These are phyloP conservation scores for Mamestra configurata DNA, from an alignment of 1,140 invertebrate genomes.

Conservation along the genomic window DNA sequence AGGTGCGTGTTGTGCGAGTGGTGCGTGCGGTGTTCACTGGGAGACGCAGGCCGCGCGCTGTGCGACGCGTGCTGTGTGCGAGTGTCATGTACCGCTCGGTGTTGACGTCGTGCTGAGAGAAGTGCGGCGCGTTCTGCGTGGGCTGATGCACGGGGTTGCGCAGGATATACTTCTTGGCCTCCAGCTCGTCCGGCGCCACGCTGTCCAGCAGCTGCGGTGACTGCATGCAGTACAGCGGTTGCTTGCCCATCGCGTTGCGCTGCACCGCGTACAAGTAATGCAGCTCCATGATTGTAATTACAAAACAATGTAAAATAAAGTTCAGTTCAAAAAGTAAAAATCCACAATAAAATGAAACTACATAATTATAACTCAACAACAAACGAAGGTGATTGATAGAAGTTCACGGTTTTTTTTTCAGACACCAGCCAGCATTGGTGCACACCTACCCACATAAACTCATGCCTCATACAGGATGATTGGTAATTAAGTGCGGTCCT, in stretches of 20 bases:
- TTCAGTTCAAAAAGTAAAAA: neutral
- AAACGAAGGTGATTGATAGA: no score
- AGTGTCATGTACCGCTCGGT: slow-evolving; percentile 73
- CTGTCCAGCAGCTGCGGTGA: slow-evolving; percentile 92
- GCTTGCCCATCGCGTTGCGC: slow-evolving; percentile 91
- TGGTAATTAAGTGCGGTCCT: no score
- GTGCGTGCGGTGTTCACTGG: no score
- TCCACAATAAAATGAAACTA: neutral
- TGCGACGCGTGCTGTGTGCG: neutral
- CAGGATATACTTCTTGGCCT: slow-evolving; percentile 91
- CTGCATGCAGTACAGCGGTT: slow-evolving; percentile 92
- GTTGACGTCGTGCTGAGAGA: slow-evolving; percentile 89
- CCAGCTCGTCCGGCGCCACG: slow-evolving; percentile 90
- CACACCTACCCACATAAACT: no score
- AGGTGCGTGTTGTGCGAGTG: neutral
- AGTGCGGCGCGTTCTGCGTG: slow-evolving; percentile 90
- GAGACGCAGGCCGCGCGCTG: no score
- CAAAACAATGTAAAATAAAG: neutral
- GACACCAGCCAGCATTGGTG: no score
- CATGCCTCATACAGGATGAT: no score
- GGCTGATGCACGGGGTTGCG: slow-evolving; percentile 91
- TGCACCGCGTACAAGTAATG: slow-evolving; percentile 90
- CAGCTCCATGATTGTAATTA: slow-evolving; percentile 25
- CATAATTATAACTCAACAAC: no score
- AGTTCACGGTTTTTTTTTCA: no score